Conservation (phyloP, 2,113 vertebrate genomes). For the Misgurnus anguillicaudatus region DNA sequence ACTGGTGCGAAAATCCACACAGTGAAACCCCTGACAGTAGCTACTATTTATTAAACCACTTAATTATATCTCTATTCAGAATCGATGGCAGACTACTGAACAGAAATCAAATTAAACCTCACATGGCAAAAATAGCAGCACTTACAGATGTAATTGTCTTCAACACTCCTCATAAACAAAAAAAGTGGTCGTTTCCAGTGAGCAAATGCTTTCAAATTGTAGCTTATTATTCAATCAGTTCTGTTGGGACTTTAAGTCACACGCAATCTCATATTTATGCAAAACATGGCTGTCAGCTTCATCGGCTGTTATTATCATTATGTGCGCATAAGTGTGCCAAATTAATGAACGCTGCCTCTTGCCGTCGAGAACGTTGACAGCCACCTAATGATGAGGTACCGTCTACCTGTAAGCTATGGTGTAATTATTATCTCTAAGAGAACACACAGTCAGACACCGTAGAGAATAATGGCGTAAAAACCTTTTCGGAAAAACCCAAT, state of each 20-base stretch:
- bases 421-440: conserved; percentile 48
- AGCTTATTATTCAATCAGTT: conserved; percentile 46
- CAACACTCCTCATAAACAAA: background rate
- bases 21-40: background rate
- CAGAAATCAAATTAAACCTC: too few relatives aligned
- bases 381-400: conserved; percentile 48
- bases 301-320: conserved; percentile 49
- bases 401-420: conserved; percentile 52
- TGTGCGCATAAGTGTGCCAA: conserved; percentile 32
- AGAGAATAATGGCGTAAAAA: conserved; percentile 38
- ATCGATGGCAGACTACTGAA: background rate
- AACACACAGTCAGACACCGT: conserved; percentile 27
- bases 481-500: conserved; percentile 33
- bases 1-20: too few relatives aligned
- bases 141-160: background rate
- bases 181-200: background rate
- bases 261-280: conserved; percentile 49
- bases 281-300: conserved; percentile 46
- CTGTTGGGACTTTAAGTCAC: conserved; percentile 19
- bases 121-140: background rate
- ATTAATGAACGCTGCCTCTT: conserved; percentile 49
- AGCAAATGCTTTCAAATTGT: conserved; percentile 16
- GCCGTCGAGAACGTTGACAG: conserved; percentile 36
- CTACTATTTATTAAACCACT: background rate
- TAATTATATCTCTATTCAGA: background rate